These are phyloP conservation scores for Alectura lathami DNA, from an alignment of 2,113 vertebrate species.

Conservation along the genomic window DNA sequence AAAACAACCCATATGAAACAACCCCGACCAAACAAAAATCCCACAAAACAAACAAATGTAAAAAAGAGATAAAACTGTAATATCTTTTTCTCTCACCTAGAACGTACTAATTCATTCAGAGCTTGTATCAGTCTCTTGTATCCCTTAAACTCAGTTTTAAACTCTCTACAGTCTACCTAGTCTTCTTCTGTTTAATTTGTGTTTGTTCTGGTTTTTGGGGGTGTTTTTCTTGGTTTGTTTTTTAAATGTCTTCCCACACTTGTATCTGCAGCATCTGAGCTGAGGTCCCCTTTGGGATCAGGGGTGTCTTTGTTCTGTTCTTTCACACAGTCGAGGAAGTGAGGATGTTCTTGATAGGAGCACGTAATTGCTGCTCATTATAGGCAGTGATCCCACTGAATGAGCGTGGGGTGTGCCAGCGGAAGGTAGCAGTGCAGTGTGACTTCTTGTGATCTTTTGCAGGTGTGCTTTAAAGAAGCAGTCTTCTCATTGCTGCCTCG, in stretches of 20 bases:
- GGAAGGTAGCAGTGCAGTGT: background rate
- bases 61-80: background rate
- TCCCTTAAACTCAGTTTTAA: background rate
- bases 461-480: conserved; percentile 95
- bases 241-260: background rate
- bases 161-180: background rate
- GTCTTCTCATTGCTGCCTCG: conserved; percentile 93
- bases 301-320: conserved; percentile 19
- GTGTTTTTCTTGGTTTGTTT: background rate
- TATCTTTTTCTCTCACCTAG: background rate
- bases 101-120: background rate
- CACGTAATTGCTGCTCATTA: background rate
- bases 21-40: too few relatives aligned
- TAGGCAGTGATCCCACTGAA: background rate
- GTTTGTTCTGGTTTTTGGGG: background rate
- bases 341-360: conserved; percentile 4
- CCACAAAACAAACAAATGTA: background rate
- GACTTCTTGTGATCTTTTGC: conserved; percentile 13
- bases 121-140: background rate
- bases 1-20: background rate
- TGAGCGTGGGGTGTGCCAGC: background rate
- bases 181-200: background rate
- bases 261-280: background rate
- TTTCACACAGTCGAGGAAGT: background rate
- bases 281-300: background rate